phyloP scores from a whole-genome alignment of 2,113 vertebrate genomes.

The Laticauda colubrina region DNA sequence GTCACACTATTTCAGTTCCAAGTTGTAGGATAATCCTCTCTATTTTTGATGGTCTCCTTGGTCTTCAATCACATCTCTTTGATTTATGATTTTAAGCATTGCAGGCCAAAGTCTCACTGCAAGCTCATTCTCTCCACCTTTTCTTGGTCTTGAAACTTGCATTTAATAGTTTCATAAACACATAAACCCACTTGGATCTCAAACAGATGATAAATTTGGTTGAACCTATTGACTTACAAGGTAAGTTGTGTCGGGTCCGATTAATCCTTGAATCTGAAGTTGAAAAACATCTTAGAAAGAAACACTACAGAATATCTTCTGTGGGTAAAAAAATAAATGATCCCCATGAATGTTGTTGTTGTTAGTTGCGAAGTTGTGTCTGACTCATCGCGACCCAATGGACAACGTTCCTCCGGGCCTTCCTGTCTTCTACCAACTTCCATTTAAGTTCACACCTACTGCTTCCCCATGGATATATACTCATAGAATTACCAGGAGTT shows the following conservation, averaged over 20 bases:
- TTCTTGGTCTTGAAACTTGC: background rate
- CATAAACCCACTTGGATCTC: background rate
- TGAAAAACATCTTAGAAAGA: background rate
- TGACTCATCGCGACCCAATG: too few relatives aligned
- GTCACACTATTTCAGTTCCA: background rate
- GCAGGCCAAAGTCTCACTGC: background rate
- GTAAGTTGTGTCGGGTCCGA: background rate
- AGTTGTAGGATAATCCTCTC: background rate
- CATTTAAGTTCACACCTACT: too few relatives aligned
- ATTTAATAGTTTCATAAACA: background rate
- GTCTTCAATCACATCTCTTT: background rate
- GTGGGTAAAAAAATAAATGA: background rate
- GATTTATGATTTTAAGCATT: background rate
- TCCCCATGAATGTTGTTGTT: background rate
- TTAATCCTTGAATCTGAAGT: background rate
- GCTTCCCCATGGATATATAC: background rate
- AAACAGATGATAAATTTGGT: background rate
- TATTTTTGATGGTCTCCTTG: background rate
- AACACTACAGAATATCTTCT: background rate
- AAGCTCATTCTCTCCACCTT: background rate
- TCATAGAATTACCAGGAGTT: background rate
- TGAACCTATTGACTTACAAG: background rate
- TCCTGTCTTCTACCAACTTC: too few relatives aligned
- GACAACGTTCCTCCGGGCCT: too few relatives aligned
- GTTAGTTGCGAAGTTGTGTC: too few relatives aligned